These are phyloP conservation scores for Osmerus mordax DNA, from an alignment of 2,113 vertebrate genomes.

Conservation along the genomic window DNA sequence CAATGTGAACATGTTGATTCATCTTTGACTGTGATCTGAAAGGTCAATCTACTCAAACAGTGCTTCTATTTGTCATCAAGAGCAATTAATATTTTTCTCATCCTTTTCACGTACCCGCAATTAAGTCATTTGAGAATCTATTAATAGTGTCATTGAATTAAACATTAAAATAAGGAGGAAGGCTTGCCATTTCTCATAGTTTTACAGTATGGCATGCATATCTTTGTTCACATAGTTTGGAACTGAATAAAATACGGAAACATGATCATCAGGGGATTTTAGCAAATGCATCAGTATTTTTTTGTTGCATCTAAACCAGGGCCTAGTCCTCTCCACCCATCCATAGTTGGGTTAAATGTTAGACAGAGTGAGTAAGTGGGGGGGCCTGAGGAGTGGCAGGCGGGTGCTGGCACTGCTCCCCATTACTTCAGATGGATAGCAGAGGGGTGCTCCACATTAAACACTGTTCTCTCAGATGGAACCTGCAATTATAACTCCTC, in stretches of 20 bases:
- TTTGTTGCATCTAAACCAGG: conserved; percentile 45
- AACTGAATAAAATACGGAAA: background rate
- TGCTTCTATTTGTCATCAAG: conserved; percentile 51
- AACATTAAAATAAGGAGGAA: background rate
- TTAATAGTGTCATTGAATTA: conserved; percentile 24
- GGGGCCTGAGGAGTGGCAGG: conserved; percentile 63
- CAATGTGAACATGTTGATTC: conserved; percentile 46
- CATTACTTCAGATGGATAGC: conserved; percentile 77
- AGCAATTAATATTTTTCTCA: conserved; percentile 33
- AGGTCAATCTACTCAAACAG: conserved; percentile 61
- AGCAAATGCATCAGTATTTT: conserved; percentile 44
- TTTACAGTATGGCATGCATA: conserved; percentile 24
- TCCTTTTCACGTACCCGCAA: conserved; percentile 39
- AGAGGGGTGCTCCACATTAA: conserved; percentile 76
- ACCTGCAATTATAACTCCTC: conserved; percentile 80
- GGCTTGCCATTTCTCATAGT: conserved; percentile 1
- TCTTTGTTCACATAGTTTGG: background rate
- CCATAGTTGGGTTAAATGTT: conserved; percentile 62
- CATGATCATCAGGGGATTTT: background rate
- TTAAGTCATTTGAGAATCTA: conserved; percentile 43
- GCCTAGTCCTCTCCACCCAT: conserved; percentile 61
- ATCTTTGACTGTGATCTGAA: conserved; percentile 51
- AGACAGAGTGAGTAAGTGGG: conserved; percentile 47
- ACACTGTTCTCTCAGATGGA: conserved; percentile 77
- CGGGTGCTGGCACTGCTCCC: conserved; percentile 67